These are phyloP conservation scores for Drosophila repleta DNA, from an alignment of 1,140 invertebrate genomes.

Conservation along the genomic window DNA sequence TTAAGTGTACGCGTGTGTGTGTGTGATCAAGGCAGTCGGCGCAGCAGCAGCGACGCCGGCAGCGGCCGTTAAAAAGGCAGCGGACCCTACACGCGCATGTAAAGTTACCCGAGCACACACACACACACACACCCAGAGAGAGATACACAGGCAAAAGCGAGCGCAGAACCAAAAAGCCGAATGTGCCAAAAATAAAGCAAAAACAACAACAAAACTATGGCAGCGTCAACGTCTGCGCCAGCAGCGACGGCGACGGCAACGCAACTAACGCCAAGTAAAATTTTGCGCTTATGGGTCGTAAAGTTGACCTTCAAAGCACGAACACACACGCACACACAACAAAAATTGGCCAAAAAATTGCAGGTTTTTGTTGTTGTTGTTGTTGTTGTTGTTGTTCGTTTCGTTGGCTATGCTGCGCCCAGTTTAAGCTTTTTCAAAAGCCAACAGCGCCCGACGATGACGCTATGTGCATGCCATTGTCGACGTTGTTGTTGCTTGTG, in stretches of 20 bases:
- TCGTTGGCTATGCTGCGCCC: slow-evolving; percentile 76
- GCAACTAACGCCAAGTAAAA: slow-evolving; percentile 79
- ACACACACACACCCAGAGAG: slow-evolving; percentile 20
- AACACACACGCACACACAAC: slow-evolving; percentile 51
- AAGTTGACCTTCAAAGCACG: slow-evolving; percentile 83
- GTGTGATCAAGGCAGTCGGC: slow-evolving; percentile 68
- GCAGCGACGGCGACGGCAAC: slow-evolving; percentile 47
- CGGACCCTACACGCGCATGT: slow-evolving; percentile 81
- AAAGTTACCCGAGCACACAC: slow-evolving; percentile 65
- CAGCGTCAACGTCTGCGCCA: slow-evolving; percentile 21
- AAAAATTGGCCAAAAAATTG: slow-evolving; percentile 81
- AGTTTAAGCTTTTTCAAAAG: slow-evolving; percentile 54
- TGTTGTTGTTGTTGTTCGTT: no score
- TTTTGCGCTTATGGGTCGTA: slow-evolving; percentile 83
- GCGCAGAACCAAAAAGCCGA: slow-evolving; percentile 55
- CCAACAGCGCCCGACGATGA: slow-evolving; percentile 60
- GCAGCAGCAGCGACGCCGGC: slow-evolving; percentile 55
- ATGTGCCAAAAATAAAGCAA: slow-evolving; percentile 78
- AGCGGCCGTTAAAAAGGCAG: slow-evolving; percentile 74
- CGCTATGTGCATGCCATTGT: slow-evolving; percentile 73
- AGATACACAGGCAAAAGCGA: slow-evolving; percentile 5
- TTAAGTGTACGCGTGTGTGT: slow-evolving; percentile 36
- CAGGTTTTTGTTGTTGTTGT: slow-evolving; percentile 73
- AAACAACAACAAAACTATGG: slow-evolving; percentile 46
- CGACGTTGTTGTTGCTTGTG: slow-evolving; percentile 57